Evolutionary conservation across 2,888 invertebrate genomes (phyloP).

Genomic region (Eulithis testata): DNA sequence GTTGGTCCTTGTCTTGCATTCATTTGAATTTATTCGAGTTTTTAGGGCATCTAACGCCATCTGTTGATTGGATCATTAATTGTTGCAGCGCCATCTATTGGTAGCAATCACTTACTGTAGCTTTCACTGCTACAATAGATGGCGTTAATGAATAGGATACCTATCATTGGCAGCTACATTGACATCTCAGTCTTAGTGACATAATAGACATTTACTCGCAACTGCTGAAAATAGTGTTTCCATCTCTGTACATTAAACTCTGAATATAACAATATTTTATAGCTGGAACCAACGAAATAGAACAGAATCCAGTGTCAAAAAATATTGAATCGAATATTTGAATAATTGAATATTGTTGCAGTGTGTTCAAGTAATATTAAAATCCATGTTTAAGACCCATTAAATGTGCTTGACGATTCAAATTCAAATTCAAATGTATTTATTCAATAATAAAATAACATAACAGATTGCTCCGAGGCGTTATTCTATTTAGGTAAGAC

Average conservation of each 20-base stretch:
- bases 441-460: too few relatives aligned
- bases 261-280: neutral
- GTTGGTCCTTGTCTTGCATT: constrained; percentile 58
- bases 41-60: constrained; percentile 53
- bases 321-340: too few relatives aligned
- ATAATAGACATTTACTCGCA: neutral
- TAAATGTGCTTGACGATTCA: too few relatives aligned
- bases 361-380: too few relatives aligned
- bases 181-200: constrained; percentile 2
- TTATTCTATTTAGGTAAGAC: too few relatives aligned
- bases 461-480: too few relatives aligned
- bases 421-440: too few relatives aligned
- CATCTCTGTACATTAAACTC: neutral
- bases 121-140: neutral
- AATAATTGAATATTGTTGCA: too few relatives aligned
- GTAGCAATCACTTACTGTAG: neutral
- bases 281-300: neutral
- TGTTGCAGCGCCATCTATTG: constrained; percentile 12
- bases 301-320: too few relatives aligned
- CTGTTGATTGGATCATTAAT: constrained; percentile 46
- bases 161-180: neutral
- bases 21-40: constrained; percentile 49
- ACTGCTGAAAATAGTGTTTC: constrained; percentile 1
- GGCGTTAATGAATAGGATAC: neutral
- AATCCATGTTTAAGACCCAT: too few relatives aligned